phyloP scores from a whole-genome alignment of 35 echinoderm and acorn worm species.

The Amphiura filiformis region DNA sequence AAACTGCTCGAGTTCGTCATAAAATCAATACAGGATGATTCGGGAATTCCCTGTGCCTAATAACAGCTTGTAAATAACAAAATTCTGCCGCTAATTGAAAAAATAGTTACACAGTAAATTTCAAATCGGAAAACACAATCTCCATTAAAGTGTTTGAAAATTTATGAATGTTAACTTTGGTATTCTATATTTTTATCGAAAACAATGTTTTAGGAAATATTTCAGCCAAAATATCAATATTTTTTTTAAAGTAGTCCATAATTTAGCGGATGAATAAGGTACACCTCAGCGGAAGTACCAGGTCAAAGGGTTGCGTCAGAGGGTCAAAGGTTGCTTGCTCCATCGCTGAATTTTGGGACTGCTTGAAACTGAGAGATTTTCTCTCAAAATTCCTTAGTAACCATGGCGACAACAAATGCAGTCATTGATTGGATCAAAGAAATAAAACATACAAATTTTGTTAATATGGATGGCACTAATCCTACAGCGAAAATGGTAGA shows the following conservation, averaged over 20 bases:
- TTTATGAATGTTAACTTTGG: neutral
- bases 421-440: neutral
- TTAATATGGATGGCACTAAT: neutral
- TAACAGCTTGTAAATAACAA: neutral
- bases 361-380: neutral
- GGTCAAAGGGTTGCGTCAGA: neutral
- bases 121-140: neutral
- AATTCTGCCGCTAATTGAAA: neutral
- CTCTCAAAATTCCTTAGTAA: neutral
- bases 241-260: neutral
- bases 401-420: neutral
- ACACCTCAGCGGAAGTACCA: neutral
- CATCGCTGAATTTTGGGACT: neutral
- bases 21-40: neutral
- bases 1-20: neutral
- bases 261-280: neutral
- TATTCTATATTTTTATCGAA: neutral
- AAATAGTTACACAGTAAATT: too few relatives aligned
- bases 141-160: neutral
- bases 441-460: neutral
- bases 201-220: neutral
- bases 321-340: neutral
- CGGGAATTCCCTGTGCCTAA: neutral
- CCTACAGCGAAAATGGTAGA: too few relatives aligned
- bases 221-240: neutral